A percentile compares a stretch with the other conserved stretches of the same genome.
phyloP scores from a whole-genome alignment of 2,888 invertebrate species.

The Saturnia pavonia region DNA sequence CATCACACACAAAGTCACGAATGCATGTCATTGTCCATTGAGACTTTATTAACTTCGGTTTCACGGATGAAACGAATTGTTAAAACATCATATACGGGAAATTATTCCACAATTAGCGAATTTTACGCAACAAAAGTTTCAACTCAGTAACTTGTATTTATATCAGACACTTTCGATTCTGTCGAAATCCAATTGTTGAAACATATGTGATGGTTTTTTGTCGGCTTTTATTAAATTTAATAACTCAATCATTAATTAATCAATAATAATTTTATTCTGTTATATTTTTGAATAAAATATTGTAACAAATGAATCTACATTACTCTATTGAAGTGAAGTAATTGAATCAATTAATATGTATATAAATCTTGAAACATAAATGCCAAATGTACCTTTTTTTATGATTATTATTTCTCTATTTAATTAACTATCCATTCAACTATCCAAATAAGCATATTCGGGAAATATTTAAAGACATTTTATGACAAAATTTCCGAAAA shows the following conservation, averaged over 20 bases:
- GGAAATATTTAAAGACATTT: neutral
- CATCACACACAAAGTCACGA: slow-evolving; percentile 48
- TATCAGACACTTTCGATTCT: slow-evolving; percentile 28
- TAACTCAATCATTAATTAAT: neutral
- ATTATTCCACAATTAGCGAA: slow-evolving; percentile 41
- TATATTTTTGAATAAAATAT: neutral
- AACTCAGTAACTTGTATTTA: slow-evolving; percentile 17
- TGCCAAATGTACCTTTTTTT: too few relatives aligned
- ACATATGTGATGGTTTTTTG: slow-evolving; percentile 31
- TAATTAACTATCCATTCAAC: too few relatives aligned
- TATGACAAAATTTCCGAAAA: neutral
- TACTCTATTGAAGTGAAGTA: neutral
- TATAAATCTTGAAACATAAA: neutral
- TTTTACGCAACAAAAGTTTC: slow-evolving; percentile 23
- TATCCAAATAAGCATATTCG: neutral
- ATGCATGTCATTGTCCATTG: slow-evolving; percentile 25
- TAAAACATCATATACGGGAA: slow-evolving; percentile 53
- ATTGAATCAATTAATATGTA: neutral
- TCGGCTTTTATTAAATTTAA: slow-evolving; percentile 30
- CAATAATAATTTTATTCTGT: neutral
- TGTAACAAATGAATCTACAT: neutral
- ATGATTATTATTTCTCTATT: too few relatives aligned
- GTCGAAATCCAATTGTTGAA: slow-evolving; percentile 26
- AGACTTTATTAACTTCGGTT: neutral
- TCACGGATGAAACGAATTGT: slow-evolving; percentile 35